Conservation (phyloP, 2,113 vertebrate genomes). For the Psilopsiagon aurifrons region DNA sequence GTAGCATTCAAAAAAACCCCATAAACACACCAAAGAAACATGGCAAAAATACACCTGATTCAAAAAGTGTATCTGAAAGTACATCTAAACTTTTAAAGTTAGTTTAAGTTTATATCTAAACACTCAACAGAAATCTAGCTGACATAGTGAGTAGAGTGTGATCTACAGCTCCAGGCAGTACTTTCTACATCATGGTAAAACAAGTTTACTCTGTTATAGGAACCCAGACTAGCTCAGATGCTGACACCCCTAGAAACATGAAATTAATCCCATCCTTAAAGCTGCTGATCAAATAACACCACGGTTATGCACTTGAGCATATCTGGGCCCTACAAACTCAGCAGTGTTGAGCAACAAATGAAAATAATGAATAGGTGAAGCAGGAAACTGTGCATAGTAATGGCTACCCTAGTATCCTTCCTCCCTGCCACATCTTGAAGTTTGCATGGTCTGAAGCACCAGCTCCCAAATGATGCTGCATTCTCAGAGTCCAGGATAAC, state of each 20-base stretch:
- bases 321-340: not conserved
- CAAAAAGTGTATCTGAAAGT: not conserved
- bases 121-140: not conserved
- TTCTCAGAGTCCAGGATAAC: not conserved
- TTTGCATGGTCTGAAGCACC: not conserved
- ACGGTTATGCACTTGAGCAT: not conserved
- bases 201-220: not conserved
- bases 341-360: not conserved
- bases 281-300: not conserved
- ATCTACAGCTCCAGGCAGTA: not conserved
- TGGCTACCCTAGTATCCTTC: not conserved
- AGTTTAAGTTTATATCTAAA: not conserved
- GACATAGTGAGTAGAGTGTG: not conserved
- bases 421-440: not conserved
- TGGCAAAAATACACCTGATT: not conserved
- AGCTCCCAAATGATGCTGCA: not conserved
- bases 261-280: not conserved
- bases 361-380: not conserved
- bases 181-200: not conserved
- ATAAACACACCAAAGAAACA: not conserved
- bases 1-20: not conserved
- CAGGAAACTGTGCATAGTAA: not conserved
- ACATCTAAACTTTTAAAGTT: not conserved
- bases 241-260: not conserved
- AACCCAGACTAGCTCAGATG: not conserved